Evolutionary conservation across 92 coral and sea anemone species (phyloP), one percentile per base, ranked within the genome.

Genomic region (Porites rus): DNA sequence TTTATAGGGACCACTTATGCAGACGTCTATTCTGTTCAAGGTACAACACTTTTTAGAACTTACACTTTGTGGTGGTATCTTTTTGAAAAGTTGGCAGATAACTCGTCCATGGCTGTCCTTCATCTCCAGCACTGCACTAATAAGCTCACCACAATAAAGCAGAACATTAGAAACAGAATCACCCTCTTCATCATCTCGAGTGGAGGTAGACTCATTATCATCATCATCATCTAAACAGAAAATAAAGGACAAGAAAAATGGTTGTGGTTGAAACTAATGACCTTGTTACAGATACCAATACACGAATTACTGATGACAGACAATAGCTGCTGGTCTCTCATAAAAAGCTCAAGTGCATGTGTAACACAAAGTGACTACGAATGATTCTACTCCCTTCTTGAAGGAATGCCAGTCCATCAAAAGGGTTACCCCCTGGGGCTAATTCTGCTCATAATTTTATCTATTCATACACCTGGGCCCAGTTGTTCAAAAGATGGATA

Each of bases 61-160:
- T 81, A 96, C 99, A 91, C 94, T 90, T 65, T 91, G 88, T 54
- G 99, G 98, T 43, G 99, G 99, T 22, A 97, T 72, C 69, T 93
- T 89, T 86, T 95, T 92, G 88, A 97, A 97, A 81, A 95, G 92
- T 24, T 97, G 97, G 91, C 98, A 97, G 82, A 97, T 91, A 69
- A 95, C 83, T 16, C 99, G 84, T 24, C 98, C 98, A 88, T 93
- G 92, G 14, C 87, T 90, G 78, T 97, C 99, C 59, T 92, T 93
- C 95, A 93, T 88, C 79, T 97, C 98, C 69, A 97, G 91, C 51
- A 97, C 94, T n/a, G 91, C 94, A 67, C 96, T 95, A 10, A 97
- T 89, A 92, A 97, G 78, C 65, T 97, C 99, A 83, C 89, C 98
- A 69, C 89, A 95, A 84, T 78, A 94, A 8, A 75, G 86, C 4